phyloP scores from a whole-genome alignment of 2,797 vertebrate genomes.

The Cichlasoma orientale region DNA sequence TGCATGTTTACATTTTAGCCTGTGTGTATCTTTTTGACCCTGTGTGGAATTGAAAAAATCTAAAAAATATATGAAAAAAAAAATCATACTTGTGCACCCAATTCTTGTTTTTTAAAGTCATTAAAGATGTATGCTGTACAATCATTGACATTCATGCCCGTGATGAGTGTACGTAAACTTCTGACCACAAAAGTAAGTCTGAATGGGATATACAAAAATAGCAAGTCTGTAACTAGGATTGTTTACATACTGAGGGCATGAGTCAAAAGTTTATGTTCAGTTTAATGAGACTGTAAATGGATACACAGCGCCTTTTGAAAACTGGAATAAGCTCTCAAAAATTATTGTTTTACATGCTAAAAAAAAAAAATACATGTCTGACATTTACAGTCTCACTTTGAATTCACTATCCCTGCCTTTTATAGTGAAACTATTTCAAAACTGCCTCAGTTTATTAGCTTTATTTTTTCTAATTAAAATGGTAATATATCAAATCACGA shows the following conservation, averaged over 20 bases:
- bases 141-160: background rate
- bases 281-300: background rate
- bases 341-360: background rate
- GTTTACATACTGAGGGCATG: background rate
- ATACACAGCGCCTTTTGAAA: background rate
- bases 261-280: background rate
- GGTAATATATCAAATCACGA: background rate
- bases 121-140: background rate
- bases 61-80: too few relatives aligned
- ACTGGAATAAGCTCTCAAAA: background rate
- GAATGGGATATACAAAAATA: background rate
- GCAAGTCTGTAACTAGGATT: background rate
- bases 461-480: background rate
- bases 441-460: background rate
- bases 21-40: background rate
- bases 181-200: background rate
- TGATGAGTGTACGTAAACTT: background rate
- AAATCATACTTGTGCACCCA: background rate
- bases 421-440: background rate
- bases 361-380: background rate
- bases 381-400: background rate
- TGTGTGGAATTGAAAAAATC: background rate
- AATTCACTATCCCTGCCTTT: background rate
- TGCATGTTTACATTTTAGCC: background rate
- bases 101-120: background rate